phyloP scores from a whole-genome alignment of 2,888 invertebrate species.

The Pollenia amentaria region DNA sequence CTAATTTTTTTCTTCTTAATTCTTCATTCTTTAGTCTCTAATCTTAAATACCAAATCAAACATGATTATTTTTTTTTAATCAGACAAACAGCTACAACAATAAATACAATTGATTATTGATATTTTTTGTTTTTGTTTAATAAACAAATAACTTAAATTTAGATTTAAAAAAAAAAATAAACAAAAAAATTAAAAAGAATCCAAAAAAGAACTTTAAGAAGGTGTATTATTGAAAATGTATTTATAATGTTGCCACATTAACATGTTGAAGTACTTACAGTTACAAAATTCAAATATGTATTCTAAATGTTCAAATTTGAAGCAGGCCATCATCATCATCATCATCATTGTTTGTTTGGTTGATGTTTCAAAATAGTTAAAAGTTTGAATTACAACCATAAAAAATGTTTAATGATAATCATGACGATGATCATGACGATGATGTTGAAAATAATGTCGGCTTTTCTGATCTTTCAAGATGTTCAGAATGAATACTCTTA shows the following conservation, averaged over 20 bases:
- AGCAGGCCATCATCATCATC: not conserved
- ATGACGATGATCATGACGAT: not conserved
- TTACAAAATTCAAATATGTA: not conserved
- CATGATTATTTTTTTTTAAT: conserved; percentile 28
- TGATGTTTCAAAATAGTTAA: not conserved
- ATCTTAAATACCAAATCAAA: conserved; percentile 62
- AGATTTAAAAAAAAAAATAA: not conserved
- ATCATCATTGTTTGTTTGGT: not conserved
- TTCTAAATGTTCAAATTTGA: not conserved
- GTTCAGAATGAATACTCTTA: not conserved
- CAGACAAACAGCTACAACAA: conserved; percentile 18
- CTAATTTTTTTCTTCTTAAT: not conserved
- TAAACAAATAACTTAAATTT: not conserved
- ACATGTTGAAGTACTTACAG: not conserved
- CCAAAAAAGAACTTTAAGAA: conserved; percentile 5
- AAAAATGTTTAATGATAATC: not conserved
- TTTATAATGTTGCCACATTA: conserved; percentile 31
- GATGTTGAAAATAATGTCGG: conserved; percentile 34
- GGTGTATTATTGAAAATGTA: not conserved
- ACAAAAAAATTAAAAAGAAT: not conserved
- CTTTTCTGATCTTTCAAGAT: conserved; percentile 32
- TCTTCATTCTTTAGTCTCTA: conserved; percentile 58
- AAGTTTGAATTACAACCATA: conserved; percentile 22
- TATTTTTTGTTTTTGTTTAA: not conserved
- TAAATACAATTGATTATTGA: not conserved